Evolutionary conservation across 2,888 invertebrate genomes (phyloP).

Genomic region (Spialia ferax): DNA sequence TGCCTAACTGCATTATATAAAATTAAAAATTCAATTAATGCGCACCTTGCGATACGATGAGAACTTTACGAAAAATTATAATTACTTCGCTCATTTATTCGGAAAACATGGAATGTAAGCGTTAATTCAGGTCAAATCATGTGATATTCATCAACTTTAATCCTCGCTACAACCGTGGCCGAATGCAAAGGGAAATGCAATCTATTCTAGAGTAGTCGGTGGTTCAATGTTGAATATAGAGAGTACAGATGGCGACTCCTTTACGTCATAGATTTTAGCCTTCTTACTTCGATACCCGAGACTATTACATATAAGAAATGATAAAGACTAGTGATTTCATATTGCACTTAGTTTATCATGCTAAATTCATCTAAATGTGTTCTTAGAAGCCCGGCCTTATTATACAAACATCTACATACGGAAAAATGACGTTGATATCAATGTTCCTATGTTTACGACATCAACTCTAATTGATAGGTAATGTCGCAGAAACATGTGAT

Average conservation of each 20-base stretch:
- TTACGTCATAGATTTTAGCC: slow-evolving; percentile 25
- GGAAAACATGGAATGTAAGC: background rate
- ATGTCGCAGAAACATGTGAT: slow-evolving; percentile 53
- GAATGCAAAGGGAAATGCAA: slow-evolving; percentile 27
- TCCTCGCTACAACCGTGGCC: slow-evolving; percentile 1
- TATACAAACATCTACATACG: slow-evolving; percentile 13
- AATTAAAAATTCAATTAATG: too few species aligned
- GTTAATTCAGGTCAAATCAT: slow-evolving; percentile 8
- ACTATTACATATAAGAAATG: background rate
- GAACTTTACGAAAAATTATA: background rate
- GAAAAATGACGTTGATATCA: slow-evolving; percentile 3
- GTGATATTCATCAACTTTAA: slow-evolving; percentile 12
- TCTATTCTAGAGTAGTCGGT: slow-evolving; percentile 17
- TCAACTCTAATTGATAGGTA: slow-evolving; percentile 24
- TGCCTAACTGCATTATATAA: too few species aligned
- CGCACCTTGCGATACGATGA: too few species aligned
- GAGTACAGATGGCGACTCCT: slow-evolving; percentile 2
- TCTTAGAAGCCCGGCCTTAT: background rate
- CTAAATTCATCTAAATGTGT: slow-evolving; percentile 28
- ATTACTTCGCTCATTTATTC: background rate
- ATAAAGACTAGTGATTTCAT: slow-evolving; percentile 14
- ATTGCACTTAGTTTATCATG: slow-evolving; percentile 25
- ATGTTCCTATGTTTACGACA: background rate
- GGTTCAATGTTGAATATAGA: slow-evolving; percentile 17
- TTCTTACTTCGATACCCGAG: background rate